Base-by-base conservation (phyloP, 2,888 invertebrate species). In the Notocelia uddmanniana region DNA sequence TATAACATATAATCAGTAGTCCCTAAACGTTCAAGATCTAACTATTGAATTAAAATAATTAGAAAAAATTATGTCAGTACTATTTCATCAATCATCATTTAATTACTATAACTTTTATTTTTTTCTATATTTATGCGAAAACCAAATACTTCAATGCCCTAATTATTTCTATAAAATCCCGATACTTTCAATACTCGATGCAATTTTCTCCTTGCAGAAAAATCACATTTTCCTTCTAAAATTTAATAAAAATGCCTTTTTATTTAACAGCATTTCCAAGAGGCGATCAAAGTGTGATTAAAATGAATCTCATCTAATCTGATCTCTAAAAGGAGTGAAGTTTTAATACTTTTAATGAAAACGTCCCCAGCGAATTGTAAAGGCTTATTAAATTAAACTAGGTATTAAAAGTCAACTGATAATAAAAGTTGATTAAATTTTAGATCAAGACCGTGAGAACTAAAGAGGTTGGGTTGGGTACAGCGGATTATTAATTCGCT, bases 341-440 rank as follows among this genome's bases (percentile, higher is more conserved):
- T 50, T 23, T 68, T 58, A 58, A 68, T 68, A 63, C 50, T 63
- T 52, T 63, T 63, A 50, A 52, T 34, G 34, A 52, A 60, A 68
- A 59, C 9, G 23, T 37, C 34, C 37, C 21, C 3, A 62, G 21
- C 37, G 37, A 50, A 18, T 10, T 23, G 18, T 59, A 34, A 68
- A 52, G 15, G 18, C 18, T 59, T 15, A 52, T 68, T 68, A 59
- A 52, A 59, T 59, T 10, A 37, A 68, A 59, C 45, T 23, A 23
- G 13, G 19, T 21, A 50, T 23, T 13, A 31, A 26, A 26, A 3
- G 41, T 18, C 18, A 10, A 19, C 41, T 15, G 1, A 5, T 15
- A 21, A 19, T 31, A 34, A 50, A 8, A 63, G 19, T 3, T 19
- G 19, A 60, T 59, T 3, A 37, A 52, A 23, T 18, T 37, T 41